Conservation (phyloP, 1,140 invertebrate genomes). For the Ceratina calcarata region DNA sequence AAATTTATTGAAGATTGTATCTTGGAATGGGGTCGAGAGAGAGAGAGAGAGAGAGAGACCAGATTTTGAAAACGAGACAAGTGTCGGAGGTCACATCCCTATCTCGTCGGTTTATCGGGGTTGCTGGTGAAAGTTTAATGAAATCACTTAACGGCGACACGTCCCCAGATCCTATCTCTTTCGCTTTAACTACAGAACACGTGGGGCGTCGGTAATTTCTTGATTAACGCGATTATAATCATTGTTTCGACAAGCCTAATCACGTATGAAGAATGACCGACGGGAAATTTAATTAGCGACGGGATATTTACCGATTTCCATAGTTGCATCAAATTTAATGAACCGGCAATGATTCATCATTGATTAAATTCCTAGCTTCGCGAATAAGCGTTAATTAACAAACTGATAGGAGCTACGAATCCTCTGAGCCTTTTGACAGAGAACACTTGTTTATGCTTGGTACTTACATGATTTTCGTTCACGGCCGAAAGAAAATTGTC, state of each 20-base stretch:
- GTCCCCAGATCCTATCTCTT: neutral
- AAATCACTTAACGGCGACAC: conserved; percentile 11
- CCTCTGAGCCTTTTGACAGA: no score
- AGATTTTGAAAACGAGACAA: neutral
- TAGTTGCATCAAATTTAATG: no score
- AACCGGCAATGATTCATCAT: neutral
- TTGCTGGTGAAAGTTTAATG: conserved; percentile 12
- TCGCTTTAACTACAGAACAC: no score
- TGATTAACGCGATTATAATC: no score
- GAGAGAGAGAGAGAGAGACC: neutral
- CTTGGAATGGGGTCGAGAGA: neutral
- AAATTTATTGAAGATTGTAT: no score
- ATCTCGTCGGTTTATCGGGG: neutral
- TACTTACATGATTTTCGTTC: no score
- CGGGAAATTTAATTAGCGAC: neutral
- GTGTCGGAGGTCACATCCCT: neutral
- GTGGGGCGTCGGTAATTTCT: neutral
- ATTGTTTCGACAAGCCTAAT: neutral
- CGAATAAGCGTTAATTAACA: conserved; percentile 1
- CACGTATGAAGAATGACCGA: neutral
- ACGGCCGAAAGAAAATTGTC: neutral
- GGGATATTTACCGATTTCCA: neutral
- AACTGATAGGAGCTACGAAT: no score
- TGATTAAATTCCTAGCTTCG: neutral
- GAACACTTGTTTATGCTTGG: no score